Base-by-base conservation (phyloP, 2,888 invertebrate genomes). In the Netelia inedita region DNA sequence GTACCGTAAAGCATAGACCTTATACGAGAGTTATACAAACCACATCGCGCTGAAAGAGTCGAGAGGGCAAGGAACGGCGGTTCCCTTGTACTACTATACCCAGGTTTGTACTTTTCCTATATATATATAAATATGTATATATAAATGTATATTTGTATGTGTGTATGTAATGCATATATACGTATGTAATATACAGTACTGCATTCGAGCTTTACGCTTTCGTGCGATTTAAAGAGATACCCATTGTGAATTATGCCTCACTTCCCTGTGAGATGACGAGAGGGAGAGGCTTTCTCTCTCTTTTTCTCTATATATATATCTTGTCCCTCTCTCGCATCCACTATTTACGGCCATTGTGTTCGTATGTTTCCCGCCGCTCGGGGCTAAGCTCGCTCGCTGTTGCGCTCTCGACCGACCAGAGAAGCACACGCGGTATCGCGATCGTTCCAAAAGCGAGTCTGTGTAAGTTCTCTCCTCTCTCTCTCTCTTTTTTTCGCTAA, bases 261-360 rank as follows among this genome's bases (percentile, higher is more conserved):
- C 89, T 90, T 91, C 90, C 89, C 89, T 85, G 89, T 87, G 88
- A 87, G 89, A 89, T 90, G 90, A 91, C 90, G 91, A 90, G 91
- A 88, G 87, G 72, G 66, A 74, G 78, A 76, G 41, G 28, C 57
- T 28, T 19, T 41, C 21, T 50, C 73, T 66, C 41, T 35, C 21
- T 57, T 23, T 65, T 14, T 21, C n/a, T 16, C 41, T 55, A 8
- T 43, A 59, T 69, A 10, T 23, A 61, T 73, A 57, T 69, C 61
- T 72, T 53, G 81, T 72, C 72, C 65, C 73, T 74, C 81, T 89
- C 88, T 89, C 88, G 87, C 88, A 90, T 91, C 89, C 89, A 89
- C 88, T 90, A 90, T 92, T 92, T 91, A 92, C 90, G 89, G 91
- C 89, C 88, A 92, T 92, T 92, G 92, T 92, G 90, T 92, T 90